Conservation (phyloP, 2,888 invertebrate species). For the Coelinius sp. region DNA sequence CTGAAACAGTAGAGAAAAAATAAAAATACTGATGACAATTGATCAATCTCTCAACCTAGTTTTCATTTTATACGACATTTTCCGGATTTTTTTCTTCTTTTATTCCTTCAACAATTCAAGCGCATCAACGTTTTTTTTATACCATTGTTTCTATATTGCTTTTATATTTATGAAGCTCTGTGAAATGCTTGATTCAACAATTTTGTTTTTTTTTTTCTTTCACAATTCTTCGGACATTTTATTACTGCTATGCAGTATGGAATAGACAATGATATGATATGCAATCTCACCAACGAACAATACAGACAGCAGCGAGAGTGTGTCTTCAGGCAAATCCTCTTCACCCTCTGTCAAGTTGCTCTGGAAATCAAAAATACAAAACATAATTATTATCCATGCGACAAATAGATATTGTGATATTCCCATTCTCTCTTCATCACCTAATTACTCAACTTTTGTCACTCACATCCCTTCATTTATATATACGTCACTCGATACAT, state of each 20-base stretch:
- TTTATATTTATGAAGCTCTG: not conserved
- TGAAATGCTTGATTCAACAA: not conserved
- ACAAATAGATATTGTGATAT: too few relatives aligned
- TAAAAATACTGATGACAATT: conserved; percentile 10
- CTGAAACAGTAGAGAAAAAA: conserved; percentile 66
- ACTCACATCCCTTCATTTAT: not conserved
- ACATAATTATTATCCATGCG: not conserved
- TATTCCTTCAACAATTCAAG: not conserved
- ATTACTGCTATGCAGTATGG: not conserved
- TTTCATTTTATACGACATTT: not conserved
- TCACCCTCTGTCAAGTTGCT: conserved; percentile 73
- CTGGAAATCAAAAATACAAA: conserved; percentile 54
- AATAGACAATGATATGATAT: not conserved
- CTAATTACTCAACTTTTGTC: not conserved
- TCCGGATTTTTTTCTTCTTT: not conserved
- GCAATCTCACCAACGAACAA: conserved; percentile 80
- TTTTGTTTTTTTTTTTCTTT: not conserved
- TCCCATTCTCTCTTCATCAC: not conserved
- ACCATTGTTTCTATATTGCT: not conserved
- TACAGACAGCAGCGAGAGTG: conserved; percentile 85
- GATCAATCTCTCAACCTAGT: not conserved
- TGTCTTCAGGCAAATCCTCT: conserved; percentile 79
- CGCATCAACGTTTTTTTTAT: not conserved
- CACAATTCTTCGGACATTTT: not conserved
- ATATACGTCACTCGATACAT: not conserved